Percentiles rank a stretch among this genome's conserved stretches.
Conservation (phyloP, 1,140 invertebrate species). For the Coboldia fuscipes region DNA sequence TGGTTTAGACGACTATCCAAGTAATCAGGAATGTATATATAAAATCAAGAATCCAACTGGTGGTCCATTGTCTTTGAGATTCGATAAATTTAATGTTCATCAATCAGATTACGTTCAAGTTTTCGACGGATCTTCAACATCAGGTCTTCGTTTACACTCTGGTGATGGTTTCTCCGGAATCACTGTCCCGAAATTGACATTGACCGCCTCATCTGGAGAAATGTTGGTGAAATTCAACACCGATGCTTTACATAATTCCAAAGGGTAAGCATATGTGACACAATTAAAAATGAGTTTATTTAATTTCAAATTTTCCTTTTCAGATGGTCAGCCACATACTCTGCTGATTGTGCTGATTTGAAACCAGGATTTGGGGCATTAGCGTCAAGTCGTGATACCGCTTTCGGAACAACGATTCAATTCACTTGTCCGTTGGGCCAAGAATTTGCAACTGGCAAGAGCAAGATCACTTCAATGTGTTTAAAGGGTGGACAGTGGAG, state of each 20-base stretch:
- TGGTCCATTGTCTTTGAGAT: slow-evolving; percentile 68
- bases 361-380: slow-evolving; percentile 67
- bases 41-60: slow-evolving; percentile 64
- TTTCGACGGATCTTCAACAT: slow-evolving; percentile 70
- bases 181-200: slow-evolving; percentile 58
- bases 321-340: slow-evolving; percentile 81
- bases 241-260: slow-evolving; percentile 63
- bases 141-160: slow-evolving; percentile 67
- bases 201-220: slow-evolving; percentile 81
- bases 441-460: slow-evolving; percentile 81
- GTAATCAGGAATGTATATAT: slow-evolving; percentile 79
- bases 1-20: slow-evolving; percentile 63
- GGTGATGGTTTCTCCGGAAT: slow-evolving; percentile 69
- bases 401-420: slow-evolving; percentile 72
- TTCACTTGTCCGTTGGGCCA: slow-evolving; percentile 85
- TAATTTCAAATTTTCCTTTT: not conserved
- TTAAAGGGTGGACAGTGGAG: slow-evolving; percentile 83
- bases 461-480: slow-evolving; percentile 66
- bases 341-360: slow-evolving; percentile 76
- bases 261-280: slow-evolving; percentile 15
- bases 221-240: slow-evolving; percentile 74
- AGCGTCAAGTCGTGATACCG: slow-evolving; percentile 75
- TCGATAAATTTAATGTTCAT: slow-evolving; percentile 68
- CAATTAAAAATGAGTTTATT: not conserved
- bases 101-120: slow-evolving; percentile 73